A percentile compares a stretch with the other conserved stretches of the same genome.
Conservation (phyloP, 2,113 vertebrate species). For the Morone chrysops region DNA sequence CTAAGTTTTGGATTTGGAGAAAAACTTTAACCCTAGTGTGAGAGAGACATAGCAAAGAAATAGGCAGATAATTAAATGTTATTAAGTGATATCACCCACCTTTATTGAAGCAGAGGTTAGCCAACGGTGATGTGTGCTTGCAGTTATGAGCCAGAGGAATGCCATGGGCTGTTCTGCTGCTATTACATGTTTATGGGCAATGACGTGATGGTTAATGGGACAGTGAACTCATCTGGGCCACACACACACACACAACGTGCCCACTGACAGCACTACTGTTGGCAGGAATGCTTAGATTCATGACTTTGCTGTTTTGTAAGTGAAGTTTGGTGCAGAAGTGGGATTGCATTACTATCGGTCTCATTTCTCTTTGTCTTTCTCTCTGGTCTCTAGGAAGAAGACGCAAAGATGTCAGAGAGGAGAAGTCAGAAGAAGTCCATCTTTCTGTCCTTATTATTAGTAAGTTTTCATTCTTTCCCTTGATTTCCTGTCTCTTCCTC, state of each 20-base stretch:
- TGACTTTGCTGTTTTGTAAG: constrained; percentile 37
- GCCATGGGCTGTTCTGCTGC: constrained; percentile 55
- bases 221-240: constrained; percentile 67
- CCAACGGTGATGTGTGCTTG: constrained; percentile 57
- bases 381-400: constrained; percentile 78
- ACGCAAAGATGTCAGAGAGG: constrained; percentile 85
- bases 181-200: constrained; percentile 67
- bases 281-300: constrained; percentile 29
- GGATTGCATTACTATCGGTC: neutral
- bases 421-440: constrained; percentile 81
- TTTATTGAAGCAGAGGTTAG: constrained; percentile 57
- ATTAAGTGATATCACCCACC: constrained; percentile 36
- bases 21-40: neutral
- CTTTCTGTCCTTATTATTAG: constrained; percentile 90
- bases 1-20: neutral
- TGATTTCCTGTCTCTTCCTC: neutral
- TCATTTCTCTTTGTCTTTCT: constrained; percentile 30
- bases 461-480: constrained; percentile 75
- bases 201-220: constrained; percentile 68
- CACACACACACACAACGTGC: constrained; percentile 47
- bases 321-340: constrained; percentile 11
- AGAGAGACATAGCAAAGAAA: constrained; percentile 16
- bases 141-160: constrained; percentile 57
- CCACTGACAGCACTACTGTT: constrained; percentile 48
- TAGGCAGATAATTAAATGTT: constrained; percentile 34